Evolutionary conservation across 2,888 invertebrate genomes (phyloP).

Genomic region (Acleris literana): DNA sequence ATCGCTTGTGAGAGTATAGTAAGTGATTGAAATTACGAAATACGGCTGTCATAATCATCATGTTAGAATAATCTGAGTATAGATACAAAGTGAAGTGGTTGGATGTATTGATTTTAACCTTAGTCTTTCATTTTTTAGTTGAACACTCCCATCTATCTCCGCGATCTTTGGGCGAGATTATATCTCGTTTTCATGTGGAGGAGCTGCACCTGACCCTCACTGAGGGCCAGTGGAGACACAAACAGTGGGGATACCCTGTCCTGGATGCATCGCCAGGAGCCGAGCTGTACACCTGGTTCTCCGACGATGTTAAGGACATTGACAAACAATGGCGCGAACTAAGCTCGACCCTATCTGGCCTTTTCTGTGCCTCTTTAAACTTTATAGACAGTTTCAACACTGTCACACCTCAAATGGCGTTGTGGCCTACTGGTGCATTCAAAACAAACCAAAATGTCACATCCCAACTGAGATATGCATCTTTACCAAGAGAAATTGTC

Average conservation of each 20-base stretch:
- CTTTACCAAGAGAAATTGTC: constrained; percentile 97
- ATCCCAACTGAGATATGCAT: constrained; percentile 89
- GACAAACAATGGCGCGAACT: constrained; percentile 94
- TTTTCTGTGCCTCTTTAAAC: constrained; percentile 98
- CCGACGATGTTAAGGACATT: constrained; percentile 85
- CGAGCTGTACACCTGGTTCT: constrained; percentile 97
- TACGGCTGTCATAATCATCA: no score
- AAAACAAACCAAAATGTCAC: constrained; percentile 74
- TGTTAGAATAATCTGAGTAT: no score
- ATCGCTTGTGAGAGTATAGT: no score
- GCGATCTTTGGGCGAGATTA: constrained; percentile 93
- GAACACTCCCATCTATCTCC: constrained; percentile 94
- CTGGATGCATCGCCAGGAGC: constrained; percentile 96
- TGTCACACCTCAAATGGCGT: constrained; percentile 91
- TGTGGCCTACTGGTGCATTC: constrained; percentile 89
- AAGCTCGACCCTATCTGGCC: constrained; percentile 95
- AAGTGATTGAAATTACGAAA: no score
- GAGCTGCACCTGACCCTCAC: constrained; percentile 96
- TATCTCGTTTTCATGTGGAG: constrained; percentile 91
- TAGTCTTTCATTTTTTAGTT: constrained; percentile 78
- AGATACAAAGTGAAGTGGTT: neutral
- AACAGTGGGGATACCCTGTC: constrained; percentile 97
- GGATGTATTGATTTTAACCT: neutral
- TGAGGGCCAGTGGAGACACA: constrained; percentile 96
- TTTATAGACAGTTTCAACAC: constrained; percentile 94